Conservation (phyloP, 2,888 invertebrate genomes). For the Platerodrilus igneus region DNA sequence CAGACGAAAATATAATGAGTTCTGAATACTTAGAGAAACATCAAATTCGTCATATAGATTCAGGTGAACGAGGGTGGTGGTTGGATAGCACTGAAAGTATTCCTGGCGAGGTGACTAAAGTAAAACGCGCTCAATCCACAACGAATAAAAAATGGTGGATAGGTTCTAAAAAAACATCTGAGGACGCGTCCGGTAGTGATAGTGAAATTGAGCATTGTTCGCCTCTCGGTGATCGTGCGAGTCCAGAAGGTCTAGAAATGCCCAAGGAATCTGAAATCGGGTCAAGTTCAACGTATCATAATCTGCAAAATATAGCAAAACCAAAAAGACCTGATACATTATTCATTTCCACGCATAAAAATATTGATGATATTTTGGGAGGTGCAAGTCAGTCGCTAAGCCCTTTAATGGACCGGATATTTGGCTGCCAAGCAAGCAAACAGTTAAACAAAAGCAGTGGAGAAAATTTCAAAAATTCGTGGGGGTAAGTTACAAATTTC, state of each 20-base stretch:
- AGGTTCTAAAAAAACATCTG: slow-evolving; percentile 44
- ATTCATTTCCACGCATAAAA: slow-evolving; percentile 80
- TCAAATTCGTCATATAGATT: slow-evolving; percentile 61
- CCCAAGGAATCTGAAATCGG: slow-evolving; percentile 46
- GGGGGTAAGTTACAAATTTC: no score
- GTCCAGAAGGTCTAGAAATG: slow-evolving; percentile 70
- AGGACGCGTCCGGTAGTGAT: slow-evolving; percentile 45
- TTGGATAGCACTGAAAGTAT: slow-evolving; percentile 48
- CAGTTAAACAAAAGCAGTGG: slow-evolving; percentile 57
- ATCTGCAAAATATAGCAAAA: slow-evolving; percentile 48
- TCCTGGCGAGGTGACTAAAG: slow-evolving; percentile 24
- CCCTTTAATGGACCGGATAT: slow-evolving; percentile 59
- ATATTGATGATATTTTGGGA: slow-evolving; percentile 87
- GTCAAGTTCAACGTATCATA: slow-evolving; percentile 68
- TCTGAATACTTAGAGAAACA: slow-evolving; percentile 53
- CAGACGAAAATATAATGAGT: slow-evolving; percentile 46
- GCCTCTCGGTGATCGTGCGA: slow-evolving; percentile 70
- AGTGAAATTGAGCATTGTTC: slow-evolving; percentile 50
- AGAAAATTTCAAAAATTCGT: no score
- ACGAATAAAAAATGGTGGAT: slow-evolving; percentile 52
- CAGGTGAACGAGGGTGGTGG: slow-evolving; percentile 70
- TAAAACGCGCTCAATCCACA: slow-evolving; percentile 1
- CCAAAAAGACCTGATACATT: slow-evolving; percentile 46
- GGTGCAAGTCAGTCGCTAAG: slow-evolving; percentile 56
- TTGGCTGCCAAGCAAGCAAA: slow-evolving; percentile 41